Evolutionary conservation across 2,113 vertebrate species (phyloP), one percentile per base, ranked within the genome.

Genomic region (Mormyrus lacerda): DNA sequence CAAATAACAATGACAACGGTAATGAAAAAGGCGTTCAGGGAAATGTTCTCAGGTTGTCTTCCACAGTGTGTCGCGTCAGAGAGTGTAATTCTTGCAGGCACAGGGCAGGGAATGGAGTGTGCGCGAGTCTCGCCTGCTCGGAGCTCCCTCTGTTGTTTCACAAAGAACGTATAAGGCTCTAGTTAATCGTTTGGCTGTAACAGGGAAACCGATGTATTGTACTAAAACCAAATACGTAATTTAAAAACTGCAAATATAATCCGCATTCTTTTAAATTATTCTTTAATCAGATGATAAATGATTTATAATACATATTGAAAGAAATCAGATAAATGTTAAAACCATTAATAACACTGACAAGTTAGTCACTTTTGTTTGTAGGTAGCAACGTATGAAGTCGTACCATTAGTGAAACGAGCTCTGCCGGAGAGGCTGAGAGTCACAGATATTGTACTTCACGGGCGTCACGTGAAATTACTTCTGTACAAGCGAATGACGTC

Each of bases 111-210:
- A 24, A 50, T 15, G 19, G 11, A 51, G 17, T 27, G 4, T 10
- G 27, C 13, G 31, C 13, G n/a, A 42, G 7, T 82, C 87, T 69
- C 39, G 86, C 90, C 89, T 88, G 85, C 89, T 90, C 89, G 91
- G 89, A 92, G 93, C 93, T 92, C 92, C 92, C 92, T 93, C 93
- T 93, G 89, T 93, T 91, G 93, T 89, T 89, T 27, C 89, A 84
- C 45, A 5, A 87, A 35, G 90, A n/a, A 39, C 85, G 19, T 48
- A 50, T 42, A 13, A 3, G 55, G 55, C 24, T n/a, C 55, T 55
- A 55, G 19, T 55, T 21, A n/a, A n/a, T 73, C 10, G 24, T 61
- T 61, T 61, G 24, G 24, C 24, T 65, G 50, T 53, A 53, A 53
- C 50, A 53, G n/a, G 9, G 8, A 58, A 58, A 24, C 19, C 21